Conservation (phyloP, 2,113 vertebrate genomes). For the Rhipidura dahli region DNA sequence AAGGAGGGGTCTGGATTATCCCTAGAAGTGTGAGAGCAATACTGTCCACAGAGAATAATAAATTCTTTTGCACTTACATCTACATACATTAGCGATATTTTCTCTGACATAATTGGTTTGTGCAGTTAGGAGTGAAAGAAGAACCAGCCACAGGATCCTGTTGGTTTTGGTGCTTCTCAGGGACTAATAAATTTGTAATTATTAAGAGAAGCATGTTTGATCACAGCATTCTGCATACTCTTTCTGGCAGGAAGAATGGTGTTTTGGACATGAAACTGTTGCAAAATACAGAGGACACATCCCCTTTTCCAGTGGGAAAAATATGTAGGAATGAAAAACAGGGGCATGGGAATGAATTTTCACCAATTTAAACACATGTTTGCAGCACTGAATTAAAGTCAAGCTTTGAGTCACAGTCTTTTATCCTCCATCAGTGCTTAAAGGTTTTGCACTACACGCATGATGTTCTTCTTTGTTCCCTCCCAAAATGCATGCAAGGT, state of each 20-base stretch:
- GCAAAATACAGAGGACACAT: not conserved
- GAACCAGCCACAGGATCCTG: not conserved
- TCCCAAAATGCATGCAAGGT: not conserved
- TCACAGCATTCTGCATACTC: not conserved
- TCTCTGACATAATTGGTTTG: not conserved
- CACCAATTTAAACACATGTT: not conserved
- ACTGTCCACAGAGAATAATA: not conserved
- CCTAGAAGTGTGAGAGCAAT: not conserved
- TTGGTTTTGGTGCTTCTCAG: not conserved
- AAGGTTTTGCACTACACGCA: not conserved
- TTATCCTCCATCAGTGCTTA: not conserved
- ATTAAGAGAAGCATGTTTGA: not conserved
- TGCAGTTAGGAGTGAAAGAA: not conserved
- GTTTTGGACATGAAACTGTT: not conserved
- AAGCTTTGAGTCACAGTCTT: not conserved
- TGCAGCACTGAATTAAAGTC: not conserved
- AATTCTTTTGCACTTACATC: slow-evolving; percentile 25
- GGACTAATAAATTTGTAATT: not conserved
- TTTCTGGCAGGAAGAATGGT: not conserved
- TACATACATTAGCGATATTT: not conserved
- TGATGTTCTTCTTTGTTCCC: not conserved
- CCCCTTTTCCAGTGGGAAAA: not conserved
- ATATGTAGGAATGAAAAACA: not conserved
- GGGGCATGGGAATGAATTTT: not conserved
- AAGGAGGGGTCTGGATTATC: not conserved